Percentiles rank a stretch among this genome's conserved stretches.
Conservation (phyloP, 1,140 invertebrate genomes). For the Megathymus violae region DNA sequence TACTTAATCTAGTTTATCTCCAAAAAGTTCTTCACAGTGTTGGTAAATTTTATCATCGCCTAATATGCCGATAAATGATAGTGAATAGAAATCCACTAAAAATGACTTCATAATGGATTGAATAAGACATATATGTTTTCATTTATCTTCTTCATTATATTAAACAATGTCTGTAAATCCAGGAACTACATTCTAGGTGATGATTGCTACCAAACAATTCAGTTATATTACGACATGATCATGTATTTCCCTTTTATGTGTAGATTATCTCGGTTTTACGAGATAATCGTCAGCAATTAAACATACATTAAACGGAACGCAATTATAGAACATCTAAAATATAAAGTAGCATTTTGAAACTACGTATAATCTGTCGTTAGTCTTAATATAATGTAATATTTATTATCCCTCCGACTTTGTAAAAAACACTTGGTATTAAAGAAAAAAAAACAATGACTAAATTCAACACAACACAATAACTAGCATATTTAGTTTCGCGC, state of each 20-base stretch:
- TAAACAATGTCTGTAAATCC: too few species aligned
- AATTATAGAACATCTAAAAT: not conserved
- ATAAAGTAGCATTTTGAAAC: not conserved
- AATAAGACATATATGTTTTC: too few species aligned
- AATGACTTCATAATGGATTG: too few species aligned
- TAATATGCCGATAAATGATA: too few species aligned
- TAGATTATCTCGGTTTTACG: not conserved
- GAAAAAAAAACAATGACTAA: not conserved
- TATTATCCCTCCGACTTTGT: too few species aligned
- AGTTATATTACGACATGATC: not conserved
- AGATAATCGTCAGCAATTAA: not conserved
- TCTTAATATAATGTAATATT: too few species aligned
- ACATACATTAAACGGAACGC: not conserved
- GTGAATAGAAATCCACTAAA: too few species aligned
- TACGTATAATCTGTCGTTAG: not conserved
- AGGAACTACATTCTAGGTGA: not conserved
- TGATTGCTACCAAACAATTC: not conserved
- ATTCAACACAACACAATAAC: not conserved
- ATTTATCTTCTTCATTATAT: too few species aligned
- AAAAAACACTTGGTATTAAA: too few species aligned
- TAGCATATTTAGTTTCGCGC: not conserved
- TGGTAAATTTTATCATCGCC: too few species aligned
- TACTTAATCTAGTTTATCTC: too few species aligned
- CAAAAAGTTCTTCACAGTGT: too few species aligned
- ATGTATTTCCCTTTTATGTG: slow-evolving; percentile 1